Evolutionary conservation across 2,797 vertebrate genomes (phyloP).

Genomic region (Poecilia gillii): DNA sequence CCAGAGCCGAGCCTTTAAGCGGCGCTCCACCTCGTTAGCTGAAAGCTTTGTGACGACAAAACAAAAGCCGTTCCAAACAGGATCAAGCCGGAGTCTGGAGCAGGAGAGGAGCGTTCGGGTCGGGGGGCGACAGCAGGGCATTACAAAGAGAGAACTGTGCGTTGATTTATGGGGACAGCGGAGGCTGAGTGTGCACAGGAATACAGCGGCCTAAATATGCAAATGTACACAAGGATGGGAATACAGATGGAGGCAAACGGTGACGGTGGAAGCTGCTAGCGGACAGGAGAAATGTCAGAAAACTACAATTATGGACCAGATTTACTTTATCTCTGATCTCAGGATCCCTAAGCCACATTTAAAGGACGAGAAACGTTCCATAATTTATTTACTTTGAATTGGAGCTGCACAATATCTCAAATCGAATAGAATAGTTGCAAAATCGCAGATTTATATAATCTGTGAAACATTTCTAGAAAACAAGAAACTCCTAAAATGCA

Average conservation of each 20-base stretch:
- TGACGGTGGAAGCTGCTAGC: not conserved
- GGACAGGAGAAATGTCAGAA: not conserved
- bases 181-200: slow-evolving; percentile 18
- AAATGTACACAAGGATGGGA: slow-evolving; percentile 21
- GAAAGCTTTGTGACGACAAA: slow-evolving; percentile 48
- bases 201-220: slow-evolving; percentile 12
- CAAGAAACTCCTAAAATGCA: not conserved
- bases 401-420: not conserved
- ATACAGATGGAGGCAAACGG: slow-evolving; percentile 8
- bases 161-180: slow-evolving; percentile 44
- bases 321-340: not conserved
- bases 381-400: not conserved
- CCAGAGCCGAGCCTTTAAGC: slow-evolving; percentile 40
- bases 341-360: not conserved
- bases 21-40: slow-evolving; percentile 54
- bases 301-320: not conserved
- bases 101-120: slow-evolving; percentile 21
- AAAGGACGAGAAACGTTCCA: not conserved
- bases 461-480: not conserved
- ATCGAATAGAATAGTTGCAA: no score
- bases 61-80: slow-evolving; percentile 53
- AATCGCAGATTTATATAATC: not conserved
- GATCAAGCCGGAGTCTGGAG: slow-evolving; percentile 38
- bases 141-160: slow-evolving; percentile 37
- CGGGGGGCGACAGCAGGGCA: slow-evolving; percentile 19